phyloP scores from a whole-genome alignment of 2,113 vertebrate species.

The Phaethon lepturus region DNA sequence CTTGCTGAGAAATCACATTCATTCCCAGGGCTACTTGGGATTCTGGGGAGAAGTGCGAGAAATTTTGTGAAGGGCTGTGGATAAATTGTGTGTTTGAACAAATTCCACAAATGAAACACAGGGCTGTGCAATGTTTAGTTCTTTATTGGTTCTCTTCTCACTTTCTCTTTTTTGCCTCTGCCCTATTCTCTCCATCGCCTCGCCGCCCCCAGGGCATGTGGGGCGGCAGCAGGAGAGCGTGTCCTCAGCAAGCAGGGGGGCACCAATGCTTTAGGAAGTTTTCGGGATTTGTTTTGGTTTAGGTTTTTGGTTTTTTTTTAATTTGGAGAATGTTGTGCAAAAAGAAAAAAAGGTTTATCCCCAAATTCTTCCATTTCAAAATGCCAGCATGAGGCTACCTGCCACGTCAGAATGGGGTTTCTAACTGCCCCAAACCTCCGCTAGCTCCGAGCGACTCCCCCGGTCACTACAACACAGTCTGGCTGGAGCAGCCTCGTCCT shows the following conservation, averaged over 20 bases:
- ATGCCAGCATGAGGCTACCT: not conserved
- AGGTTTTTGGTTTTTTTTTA: not conserved
- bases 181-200: not conserved
- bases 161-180: not conserved
- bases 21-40: not conserved
- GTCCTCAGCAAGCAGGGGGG: not conserved
- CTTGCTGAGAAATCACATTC: not conserved
- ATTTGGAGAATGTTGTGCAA: not conserved
- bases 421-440: not conserved
- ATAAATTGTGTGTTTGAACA: not conserved
- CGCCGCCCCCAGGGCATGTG: accelerated
- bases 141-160: not conserved
- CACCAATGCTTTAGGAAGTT: not conserved
- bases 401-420: accelerated
- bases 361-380: not conserved
- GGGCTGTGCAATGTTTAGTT: accelerated
- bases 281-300: not conserved
- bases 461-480: accelerated
- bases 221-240: too few species aligned
- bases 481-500: not conserved
- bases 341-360: not conserved
- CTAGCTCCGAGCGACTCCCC: not conserved
- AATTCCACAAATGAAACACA: accelerated
- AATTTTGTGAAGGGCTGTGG: too few species aligned
- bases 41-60: not conserved